phyloP scores from a whole-genome alignment of 2,113 vertebrate species.

The Pseudolaguvia tuberculata region DNA sequence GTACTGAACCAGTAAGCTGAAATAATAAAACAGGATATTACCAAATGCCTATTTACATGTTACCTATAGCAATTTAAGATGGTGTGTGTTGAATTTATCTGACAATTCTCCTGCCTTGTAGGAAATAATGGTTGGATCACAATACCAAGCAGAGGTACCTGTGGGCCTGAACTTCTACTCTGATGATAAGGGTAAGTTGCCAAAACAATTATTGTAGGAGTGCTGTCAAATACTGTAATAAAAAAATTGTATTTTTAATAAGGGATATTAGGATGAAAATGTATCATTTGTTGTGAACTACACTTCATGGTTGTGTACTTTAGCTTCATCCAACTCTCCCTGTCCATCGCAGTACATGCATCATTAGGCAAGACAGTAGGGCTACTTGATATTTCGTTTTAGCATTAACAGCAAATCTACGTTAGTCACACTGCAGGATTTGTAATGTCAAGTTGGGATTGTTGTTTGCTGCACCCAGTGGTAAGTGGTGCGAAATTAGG shows the following conservation, averaged over 20 bases:
- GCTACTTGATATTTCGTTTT: too few species aligned
- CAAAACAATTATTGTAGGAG: too few species aligned
- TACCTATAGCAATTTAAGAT: neutral
- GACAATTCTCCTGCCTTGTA: conserved; percentile 48
- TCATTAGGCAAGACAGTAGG: neutral
- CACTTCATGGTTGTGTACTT: too few species aligned
- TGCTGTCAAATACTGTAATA: neutral
- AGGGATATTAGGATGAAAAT: neutral
- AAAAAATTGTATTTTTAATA: neutral
- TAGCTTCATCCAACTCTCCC: neutral
- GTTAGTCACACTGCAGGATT: too few species aligned
- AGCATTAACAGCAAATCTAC: too few species aligned
- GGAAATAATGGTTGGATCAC: conserved; percentile 96
- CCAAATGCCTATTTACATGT: neutral
- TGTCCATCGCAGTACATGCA: neutral
- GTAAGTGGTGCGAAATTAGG: too few species aligned
- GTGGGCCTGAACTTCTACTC: conserved; percentile 75
- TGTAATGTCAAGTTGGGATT: too few species aligned
- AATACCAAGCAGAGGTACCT: conserved; percentile 97
- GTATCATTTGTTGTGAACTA: neutral
- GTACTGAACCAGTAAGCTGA: too few species aligned
- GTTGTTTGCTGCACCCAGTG: too few species aligned
- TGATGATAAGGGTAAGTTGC: conserved; percentile 73
- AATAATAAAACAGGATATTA: too few species aligned
- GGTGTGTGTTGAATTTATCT: neutral